Evolutionary conservation across 2,888 invertebrate genomes (phyloP), one percentile per base, ranked within the genome.

Genomic region (Colletes collaris): DNA sequence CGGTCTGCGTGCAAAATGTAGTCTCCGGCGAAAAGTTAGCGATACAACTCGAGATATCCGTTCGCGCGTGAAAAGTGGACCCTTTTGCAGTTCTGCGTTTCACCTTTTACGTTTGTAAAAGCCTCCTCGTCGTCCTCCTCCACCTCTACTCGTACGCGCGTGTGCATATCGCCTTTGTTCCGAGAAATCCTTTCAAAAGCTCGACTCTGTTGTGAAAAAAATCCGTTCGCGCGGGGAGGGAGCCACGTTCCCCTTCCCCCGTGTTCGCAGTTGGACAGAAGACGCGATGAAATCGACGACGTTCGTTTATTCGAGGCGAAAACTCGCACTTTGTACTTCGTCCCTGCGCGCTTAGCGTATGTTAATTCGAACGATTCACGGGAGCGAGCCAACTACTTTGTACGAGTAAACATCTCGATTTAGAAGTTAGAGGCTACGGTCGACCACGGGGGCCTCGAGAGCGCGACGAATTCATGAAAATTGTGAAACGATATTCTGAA

Each of bases 101-200:
- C 63, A 53, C 63, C 69, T 76, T 77, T 69, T 69, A 59, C 76
- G 59, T 77, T 69, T 53, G 37, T 49, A 46, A 63, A 67, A 67
- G n/a, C 11, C 37, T n/a, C n/a, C 8, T 13, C 46, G 7, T 16
- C 46, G n/a, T 13, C 46, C 10, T 16, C 46, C 19, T 10, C n/a
- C 10, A 0, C 13, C 2, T 49, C 44, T 1, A 8, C 69, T 1
- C 37, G 37, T n/a, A 7, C 16, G 13, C 35, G 19, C 13, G 7
- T 10, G 13, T 50, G 13, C n/a, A 10, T 0, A 5, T 11, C 37
- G 44, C 50, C 50, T 46, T 27, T 67, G 68, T 68, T 52, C 8
- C n/a, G 16, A 37, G 62, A 55, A 16, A 68, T 77, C 67, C 46
- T 53, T 62, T 77, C 76, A 52, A 62, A 63, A 62, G n/a, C 62